These are phyloP conservation scores for Sardinella longiceps DNA, from an alignment of 2,797 vertebrate genomes.

Conservation along the genomic window DNA sequence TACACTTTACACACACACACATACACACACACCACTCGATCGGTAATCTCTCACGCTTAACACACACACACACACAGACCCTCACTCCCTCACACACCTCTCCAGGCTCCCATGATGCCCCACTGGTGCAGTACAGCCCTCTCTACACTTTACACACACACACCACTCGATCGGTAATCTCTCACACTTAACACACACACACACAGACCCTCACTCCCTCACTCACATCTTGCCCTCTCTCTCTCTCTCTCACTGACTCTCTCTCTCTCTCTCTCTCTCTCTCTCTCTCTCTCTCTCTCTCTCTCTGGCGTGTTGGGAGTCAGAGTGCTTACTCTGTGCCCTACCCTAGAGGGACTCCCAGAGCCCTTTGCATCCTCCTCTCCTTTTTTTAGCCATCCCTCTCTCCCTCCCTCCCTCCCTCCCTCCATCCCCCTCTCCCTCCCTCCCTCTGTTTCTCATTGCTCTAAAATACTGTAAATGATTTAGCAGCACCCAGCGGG, in stretches of 20 bases:
- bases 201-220: too few species aligned
- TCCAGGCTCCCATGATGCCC: not conserved
- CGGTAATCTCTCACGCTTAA: not conserved
- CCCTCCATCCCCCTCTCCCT: not conserved
- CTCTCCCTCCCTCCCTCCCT: not conserved
- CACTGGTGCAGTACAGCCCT: not conserved
- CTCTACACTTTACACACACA: too few species aligned
- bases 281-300: not conserved
- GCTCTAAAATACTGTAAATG: slow-evolving; percentile 27
- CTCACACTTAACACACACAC: too few species aligned
- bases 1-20: not conserved
- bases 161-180: too few species aligned
- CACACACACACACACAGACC: too few species aligned
- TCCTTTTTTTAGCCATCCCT: not conserved
- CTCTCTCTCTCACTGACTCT: not conserved
- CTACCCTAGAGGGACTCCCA: not conserved
- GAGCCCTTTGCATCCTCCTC: not conserved
- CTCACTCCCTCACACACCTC: too few species aligned
- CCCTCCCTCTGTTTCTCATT: not conserved
- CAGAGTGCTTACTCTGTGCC: not conserved
- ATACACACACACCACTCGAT: too few species aligned
- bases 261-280: not conserved
- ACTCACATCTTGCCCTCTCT: too few species aligned
- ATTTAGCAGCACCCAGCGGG: slow-evolving; percentile 19
- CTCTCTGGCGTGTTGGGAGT: not conserved